Conservation (phyloP, 2,113 vertebrate species). For the Oreochromis aureus region DNA sequence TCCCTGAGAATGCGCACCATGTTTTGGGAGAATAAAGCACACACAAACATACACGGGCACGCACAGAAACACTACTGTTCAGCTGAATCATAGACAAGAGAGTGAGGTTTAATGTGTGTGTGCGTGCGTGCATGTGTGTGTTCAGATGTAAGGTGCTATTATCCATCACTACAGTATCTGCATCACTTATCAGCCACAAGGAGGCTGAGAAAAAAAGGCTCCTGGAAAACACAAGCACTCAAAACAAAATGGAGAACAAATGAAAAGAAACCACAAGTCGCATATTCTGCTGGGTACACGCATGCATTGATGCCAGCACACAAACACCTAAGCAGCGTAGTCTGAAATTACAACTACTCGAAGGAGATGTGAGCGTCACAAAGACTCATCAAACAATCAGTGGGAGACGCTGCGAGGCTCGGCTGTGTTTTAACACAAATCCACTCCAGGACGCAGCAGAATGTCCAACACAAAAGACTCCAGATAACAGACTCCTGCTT, state of each 20-base stretch:
- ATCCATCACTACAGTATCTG: constrained; percentile 51
- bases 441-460: constrained; percentile 12
- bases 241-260: constrained; percentile 46
- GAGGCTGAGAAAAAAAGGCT: constrained; percentile 9
- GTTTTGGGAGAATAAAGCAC: constrained; percentile 12
- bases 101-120: background rate
- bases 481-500: constrained; percentile 36
- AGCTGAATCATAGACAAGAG: background rate
- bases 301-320: background rate
- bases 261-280: constrained; percentile 35
- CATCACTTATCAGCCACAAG: constrained; percentile 55
- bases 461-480: constrained; percentile 34
- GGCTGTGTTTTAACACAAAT: constrained; percentile 40
- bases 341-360: background rate
- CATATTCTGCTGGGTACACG: constrained; percentile 16
- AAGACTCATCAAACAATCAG: constrained; percentile 41
- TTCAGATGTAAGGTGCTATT: constrained; percentile 5
- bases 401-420: constrained; percentile 14
- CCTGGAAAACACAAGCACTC: constrained; percentile 7
- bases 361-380: background rate
- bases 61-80: constrained; percentile 4
- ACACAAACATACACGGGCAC: background rate
- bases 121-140: background rate
- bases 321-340: background rate
- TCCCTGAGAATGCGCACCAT: constrained; percentile 8